phyloP scores from a whole-genome alignment of 2,797 vertebrate genomes.

The Buphagus erythrorhynchus region DNA sequence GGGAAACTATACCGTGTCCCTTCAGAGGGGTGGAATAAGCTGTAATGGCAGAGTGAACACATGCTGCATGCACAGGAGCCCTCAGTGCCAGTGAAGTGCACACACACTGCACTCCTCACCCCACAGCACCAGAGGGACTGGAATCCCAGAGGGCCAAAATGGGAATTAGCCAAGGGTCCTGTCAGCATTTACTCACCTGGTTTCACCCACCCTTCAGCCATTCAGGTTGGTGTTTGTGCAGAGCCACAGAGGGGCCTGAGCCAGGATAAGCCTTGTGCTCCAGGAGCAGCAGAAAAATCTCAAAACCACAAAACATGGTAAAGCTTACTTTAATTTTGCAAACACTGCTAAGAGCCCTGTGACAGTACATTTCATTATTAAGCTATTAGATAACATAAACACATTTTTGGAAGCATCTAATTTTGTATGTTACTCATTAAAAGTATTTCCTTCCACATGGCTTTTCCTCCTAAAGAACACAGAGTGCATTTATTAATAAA shows the following conservation, averaged over 20 bases:
- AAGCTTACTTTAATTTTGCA: background rate
- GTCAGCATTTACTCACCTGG: background rate
- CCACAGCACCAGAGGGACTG: rapidly evolving
- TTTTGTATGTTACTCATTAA: background rate
- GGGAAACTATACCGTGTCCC: background rate
- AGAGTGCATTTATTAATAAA: background rate
- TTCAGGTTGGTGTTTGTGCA: background rate
- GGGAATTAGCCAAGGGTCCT: background rate
- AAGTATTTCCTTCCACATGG: background rate
- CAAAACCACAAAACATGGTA: background rate
- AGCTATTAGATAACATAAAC: background rate
- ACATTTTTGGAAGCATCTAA: background rate
- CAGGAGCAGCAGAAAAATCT: background rate
- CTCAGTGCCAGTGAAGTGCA: background rate
- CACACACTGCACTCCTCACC: background rate
- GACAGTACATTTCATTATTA: background rate
- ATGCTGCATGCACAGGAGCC: background rate
- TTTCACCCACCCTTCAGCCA: background rate
- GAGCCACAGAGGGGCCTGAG: background rate
- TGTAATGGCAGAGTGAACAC: background rate
- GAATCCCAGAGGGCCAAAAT: background rate
- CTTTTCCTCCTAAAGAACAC: background rate
- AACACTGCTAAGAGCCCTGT: background rate
- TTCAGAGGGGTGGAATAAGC: background rate
- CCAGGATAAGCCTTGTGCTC: background rate